Percentiles rank a stretch among this genome's conserved stretches.
These are phyloP conservation scores for Myocastor coypus DNA, from an alignment of 2,113 vertebrate genomes.

Conservation along the genomic window DNA sequence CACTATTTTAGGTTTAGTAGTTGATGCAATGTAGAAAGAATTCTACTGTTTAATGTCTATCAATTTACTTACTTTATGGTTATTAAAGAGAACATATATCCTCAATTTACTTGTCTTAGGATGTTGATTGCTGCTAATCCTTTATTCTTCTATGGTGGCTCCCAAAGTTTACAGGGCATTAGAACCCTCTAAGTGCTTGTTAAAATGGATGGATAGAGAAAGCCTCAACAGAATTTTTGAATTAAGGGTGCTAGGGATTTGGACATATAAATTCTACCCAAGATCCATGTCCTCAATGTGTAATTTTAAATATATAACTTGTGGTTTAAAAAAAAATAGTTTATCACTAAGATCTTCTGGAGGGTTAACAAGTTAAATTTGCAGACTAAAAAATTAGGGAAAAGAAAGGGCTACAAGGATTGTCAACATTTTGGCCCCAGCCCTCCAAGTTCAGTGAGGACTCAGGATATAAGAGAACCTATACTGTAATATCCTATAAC, in stretches of 20 bases:
- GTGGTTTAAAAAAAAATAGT: too few relatives aligned
- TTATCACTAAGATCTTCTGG: too few relatives aligned
- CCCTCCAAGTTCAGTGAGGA: too few relatives aligned
- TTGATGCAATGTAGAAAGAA: not conserved
- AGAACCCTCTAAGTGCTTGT: not conserved
- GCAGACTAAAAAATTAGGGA: too few relatives aligned
- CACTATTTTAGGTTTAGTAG: not conserved
- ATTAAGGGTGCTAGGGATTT: too few relatives aligned
- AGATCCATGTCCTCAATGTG: not conserved
- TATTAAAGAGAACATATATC: not conserved
- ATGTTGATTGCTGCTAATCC: not conserved
- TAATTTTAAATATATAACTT: not conserved
- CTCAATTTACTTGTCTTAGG: not conserved
- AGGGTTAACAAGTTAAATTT: too few relatives aligned
- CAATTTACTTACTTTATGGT: not conserved
- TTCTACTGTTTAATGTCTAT: constrained; percentile 7
- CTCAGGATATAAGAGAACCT: too few relatives aligned
- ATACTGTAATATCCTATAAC: too few relatives aligned
- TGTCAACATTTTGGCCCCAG: too few relatives aligned
- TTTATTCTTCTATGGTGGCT: constrained; percentile 33
- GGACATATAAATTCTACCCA: not conserved
- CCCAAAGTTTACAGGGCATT: constrained; percentile 4
- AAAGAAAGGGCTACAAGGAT: too few relatives aligned
- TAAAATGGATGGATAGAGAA: not conserved
- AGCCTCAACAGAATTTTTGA: not conserved